Base-by-base conservation (phyloP, 2,797 vertebrate species). In the Etheostoma nigrum region DNA sequence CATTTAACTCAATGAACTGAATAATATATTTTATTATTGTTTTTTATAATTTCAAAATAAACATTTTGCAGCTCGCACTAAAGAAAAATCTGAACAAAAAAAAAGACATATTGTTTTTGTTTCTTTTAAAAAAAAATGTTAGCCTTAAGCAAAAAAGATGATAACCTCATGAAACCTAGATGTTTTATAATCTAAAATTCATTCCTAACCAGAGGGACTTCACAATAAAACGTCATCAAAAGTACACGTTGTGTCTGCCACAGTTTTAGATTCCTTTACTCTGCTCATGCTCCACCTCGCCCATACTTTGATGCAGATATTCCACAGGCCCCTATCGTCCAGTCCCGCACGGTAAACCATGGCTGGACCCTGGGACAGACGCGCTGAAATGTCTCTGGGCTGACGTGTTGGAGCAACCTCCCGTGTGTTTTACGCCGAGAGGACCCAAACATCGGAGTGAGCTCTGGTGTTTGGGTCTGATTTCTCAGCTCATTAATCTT, bases 401-500 rank as follows among this genome's bases (percentile, higher is more conserved):
- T 62, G 69, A 72, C 40, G 33, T 91, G 85, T 82, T 84, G 76
- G 76, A 87, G 86, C 83, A 86, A 66, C 79, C 71, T 88, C 86
- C 72, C 83, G 64, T 90, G 84, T 49, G 82, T 69, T 51, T 73
- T 49, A n/a, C 65, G 1, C 67, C 48, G 74, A 89, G 77, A 79
- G 79, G 76, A 59, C 83, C 76, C 69, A 67, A 87, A 85, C 85
- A 75, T 15, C 51, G 68, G 70, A 76, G 79, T 55, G 66, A 79
- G 67, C 16, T 40, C 61, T 45, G 45, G 72, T 91, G 86, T 91
- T 92, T 91, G 87, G 86, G 84, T 91, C 81, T 85, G 73, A 91
- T 90, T 92, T 88, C 86, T 89, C 85, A 87, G 86, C 89, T 88
- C 90, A 88, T 94, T 92, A 86, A 91, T 93, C 91, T 91, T 92